Conservation (phyloP, 2,888 invertebrate species). For the Mantis religiosa region DNA sequence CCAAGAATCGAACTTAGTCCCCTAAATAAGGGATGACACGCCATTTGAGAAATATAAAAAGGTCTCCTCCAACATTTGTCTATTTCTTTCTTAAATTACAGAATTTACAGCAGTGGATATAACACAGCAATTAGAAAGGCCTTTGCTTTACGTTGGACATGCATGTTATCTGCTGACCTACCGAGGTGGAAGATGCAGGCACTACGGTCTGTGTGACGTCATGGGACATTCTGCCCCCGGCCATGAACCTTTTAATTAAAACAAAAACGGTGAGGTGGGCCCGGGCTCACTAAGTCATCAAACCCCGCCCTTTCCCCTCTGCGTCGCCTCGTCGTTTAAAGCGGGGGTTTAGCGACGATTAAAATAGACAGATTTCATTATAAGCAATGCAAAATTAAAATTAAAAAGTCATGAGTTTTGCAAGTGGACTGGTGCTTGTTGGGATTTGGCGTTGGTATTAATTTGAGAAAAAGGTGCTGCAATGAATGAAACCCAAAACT, state of each 20-base stretch:
- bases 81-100: no score
- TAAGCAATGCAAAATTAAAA: background rate
- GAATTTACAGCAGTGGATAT: no score
- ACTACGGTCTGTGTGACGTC: background rate
- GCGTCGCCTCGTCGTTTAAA: background rate
- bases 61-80: no score
- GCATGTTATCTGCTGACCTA: no score
- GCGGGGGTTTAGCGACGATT: background rate
- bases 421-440: background rate
- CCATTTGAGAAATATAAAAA: no score
- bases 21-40: no score
- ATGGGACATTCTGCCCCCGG: background rate
- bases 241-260: conserved; percentile 6
- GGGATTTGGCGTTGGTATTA: background rate
- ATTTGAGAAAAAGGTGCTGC: no score
- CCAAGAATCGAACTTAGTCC: no score
- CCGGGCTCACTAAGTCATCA: background rate
- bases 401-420: background rate
- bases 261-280: background rate
- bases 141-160: no score
- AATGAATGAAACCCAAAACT: no score
- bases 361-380: background rate
- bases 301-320: background rate
- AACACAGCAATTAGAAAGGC: no score
- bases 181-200: background rate